Conservation (phyloP, 2,797 vertebrate species). For the Fratercula arctica region DNA sequence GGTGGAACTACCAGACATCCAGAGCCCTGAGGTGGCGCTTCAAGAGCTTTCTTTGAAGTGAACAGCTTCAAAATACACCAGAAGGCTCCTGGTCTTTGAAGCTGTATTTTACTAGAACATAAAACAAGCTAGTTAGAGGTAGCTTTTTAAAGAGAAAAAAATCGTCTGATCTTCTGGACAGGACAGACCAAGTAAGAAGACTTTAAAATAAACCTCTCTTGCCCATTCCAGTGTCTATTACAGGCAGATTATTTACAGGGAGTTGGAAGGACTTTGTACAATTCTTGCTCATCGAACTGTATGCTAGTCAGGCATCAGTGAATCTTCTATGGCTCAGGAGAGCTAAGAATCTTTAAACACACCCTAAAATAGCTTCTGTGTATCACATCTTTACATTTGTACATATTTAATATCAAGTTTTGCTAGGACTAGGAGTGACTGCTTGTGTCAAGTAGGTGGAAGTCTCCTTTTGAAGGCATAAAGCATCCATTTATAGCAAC, state of each 20-base stretch:
- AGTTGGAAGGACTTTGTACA: neutral
- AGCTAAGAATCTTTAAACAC: neutral
- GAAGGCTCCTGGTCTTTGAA: slow-evolving; percentile 10
- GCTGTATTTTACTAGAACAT: neutral
- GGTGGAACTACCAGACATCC: neutral
- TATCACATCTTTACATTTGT: neutral
- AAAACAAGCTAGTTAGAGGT: neutral
- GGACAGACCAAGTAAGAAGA: neutral
- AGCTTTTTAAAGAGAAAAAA: neutral
- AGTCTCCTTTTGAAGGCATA: slow-evolving; percentile 7
- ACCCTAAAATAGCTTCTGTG: neutral
- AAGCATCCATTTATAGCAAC: neutral
- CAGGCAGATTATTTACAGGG: neutral
- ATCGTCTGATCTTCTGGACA: neutral
- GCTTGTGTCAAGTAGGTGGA: neutral
- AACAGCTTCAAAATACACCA: neutral
- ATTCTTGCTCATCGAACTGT: neutral
- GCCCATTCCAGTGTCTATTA: neutral
- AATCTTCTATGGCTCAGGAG: neutral
- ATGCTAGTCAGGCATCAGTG: neutral
- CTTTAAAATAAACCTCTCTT: neutral
- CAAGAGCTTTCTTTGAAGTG: slow-evolving; percentile 34
- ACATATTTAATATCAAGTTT: neutral
- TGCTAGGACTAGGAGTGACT: neutral
- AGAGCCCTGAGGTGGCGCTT: neutral